These are phyloP conservation scores for Drosophila malerkotliana DNA, from an alignment of 1,140 invertebrate species.

Conservation along the genomic window DNA sequence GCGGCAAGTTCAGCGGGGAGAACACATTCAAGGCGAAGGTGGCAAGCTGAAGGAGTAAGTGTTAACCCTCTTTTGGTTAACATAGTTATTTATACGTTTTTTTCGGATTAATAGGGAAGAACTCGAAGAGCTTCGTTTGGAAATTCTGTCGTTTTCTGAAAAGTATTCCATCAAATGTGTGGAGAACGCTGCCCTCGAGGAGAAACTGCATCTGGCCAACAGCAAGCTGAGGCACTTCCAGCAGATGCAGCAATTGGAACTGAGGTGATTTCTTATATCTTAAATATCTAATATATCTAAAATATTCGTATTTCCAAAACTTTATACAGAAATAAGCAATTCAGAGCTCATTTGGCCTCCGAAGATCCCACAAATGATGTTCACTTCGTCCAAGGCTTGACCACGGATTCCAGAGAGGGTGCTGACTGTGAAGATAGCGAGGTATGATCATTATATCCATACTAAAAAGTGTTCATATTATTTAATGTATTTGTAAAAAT, in stretches of 20 bases:
- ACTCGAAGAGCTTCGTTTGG: conserved; percentile 92
- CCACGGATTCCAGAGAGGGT: conserved; percentile 55
- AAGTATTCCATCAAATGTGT: conserved; percentile 96
- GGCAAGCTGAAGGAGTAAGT: conserved; percentile 78
- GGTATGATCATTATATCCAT: conserved; percentile 38
- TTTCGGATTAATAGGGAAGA: conserved; percentile 87
- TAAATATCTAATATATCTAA: too few relatives aligned
- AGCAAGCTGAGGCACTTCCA: conserved; percentile 92
- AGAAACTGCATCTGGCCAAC: conserved; percentile 90
- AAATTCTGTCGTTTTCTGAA: conserved; percentile 94
- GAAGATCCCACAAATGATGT: conserved; percentile 86
- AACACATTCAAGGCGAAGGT: conserved; percentile 74
- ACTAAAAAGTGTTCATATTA: not conserved
- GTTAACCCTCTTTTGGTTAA: not conserved
- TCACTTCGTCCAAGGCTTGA: conserved; percentile 75
- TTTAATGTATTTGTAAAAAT: conserved; percentile 14
- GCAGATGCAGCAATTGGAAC: conserved; percentile 89
- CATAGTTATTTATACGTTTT: not conserved
- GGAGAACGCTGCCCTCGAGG: conserved; percentile 93
- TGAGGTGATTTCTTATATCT: conserved; percentile 85
- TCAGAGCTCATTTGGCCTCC: conserved; percentile 89
- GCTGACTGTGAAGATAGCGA: conserved; percentile 75
- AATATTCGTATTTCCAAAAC: not conserved
- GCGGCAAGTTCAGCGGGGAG: conserved; percentile 87
- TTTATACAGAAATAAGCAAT: conserved; percentile 88